Conservation (phyloP, 2,113 vertebrate species). For the Notarius quadriscutis region DNA sequence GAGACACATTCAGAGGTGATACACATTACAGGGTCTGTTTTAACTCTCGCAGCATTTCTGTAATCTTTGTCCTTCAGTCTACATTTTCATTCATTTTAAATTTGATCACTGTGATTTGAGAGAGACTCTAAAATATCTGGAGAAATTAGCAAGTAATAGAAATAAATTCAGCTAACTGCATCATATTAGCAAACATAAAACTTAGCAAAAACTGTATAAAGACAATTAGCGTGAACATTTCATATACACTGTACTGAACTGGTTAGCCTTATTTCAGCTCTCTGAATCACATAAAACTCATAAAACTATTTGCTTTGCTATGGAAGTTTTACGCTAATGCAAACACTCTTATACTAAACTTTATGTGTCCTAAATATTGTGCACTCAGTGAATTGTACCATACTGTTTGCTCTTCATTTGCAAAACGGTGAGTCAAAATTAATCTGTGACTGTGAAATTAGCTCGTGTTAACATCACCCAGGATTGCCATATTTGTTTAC, state of each 20-base stretch:
- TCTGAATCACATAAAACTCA: not conserved
- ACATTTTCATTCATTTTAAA: not conserved
- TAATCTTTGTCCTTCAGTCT: not conserved
- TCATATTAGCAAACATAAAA: not conserved
- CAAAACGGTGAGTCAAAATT: not conserved
- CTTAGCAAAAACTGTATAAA: not conserved
- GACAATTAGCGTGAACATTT: not conserved
- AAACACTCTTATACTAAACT: not conserved
- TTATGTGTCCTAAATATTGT: not conserved
- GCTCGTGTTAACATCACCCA: not conserved
- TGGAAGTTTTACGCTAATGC: not conserved
- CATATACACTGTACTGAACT: not conserved
- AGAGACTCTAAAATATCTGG: not conserved
- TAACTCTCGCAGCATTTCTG: not conserved
- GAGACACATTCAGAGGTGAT: not conserved
- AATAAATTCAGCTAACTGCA: not conserved
- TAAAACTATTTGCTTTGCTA: no score
- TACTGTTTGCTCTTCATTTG: not conserved
- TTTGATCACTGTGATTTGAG: not conserved
- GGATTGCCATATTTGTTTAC: not conserved
- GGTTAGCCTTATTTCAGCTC: not conserved
- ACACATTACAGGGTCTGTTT: not conserved
- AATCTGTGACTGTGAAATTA: not conserved
- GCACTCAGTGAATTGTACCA: not conserved
- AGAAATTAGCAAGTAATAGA: not conserved